Base-by-base conservation (phyloP, 2,888 invertebrate genomes). In the Hydropsyche betteni region DNA sequence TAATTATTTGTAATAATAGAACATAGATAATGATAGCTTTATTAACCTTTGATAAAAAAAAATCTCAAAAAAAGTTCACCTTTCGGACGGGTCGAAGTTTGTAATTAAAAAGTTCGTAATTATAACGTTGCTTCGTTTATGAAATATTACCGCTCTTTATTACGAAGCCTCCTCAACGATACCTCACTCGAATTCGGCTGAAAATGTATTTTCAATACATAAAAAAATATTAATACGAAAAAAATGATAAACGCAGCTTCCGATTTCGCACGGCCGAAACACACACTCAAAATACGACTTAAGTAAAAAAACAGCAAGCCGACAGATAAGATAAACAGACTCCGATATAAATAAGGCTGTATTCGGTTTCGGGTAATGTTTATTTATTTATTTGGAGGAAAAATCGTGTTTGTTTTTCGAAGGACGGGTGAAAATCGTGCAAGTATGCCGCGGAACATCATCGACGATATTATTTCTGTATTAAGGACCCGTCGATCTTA, bases 21-120 rank as follows among this genome's bases (percentile, higher is more conserved):
- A 10, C 6, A 44, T 44, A 44, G 44, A 44, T 44, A 44, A 44
- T 44, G 44, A 55, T 55, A 55, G 55, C 55, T 55, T 55, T 16
- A 55, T 55, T 55, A 55, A 55, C 16, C 6, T 55, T 55, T 55
- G 55, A 44, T 44, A 44, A 44, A 44, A 44, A 44, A 44, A 44
- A 44, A 44, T 8, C 6, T 44, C 44, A 24, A 44, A 44, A 55
- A 55, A 55, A 55, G n/a, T 55, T 55, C n/a, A 33, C 61, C 34
- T 36, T 8, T 8, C 34, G 34, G 10, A 44, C 34, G 33, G 34
- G 64, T 64, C 64, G 12, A 64, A 64, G 64, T 64, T 64, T 64
- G 34, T 64, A 64, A 64, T 64, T 64, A 64, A 64, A 64, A 64
- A 64, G 64, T 64, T 64, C 64, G 36, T 64, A 64, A 64, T 64